Conservation (phyloP, 2,888 invertebrate genomes). For the Lepidonotus clava region DNA sequence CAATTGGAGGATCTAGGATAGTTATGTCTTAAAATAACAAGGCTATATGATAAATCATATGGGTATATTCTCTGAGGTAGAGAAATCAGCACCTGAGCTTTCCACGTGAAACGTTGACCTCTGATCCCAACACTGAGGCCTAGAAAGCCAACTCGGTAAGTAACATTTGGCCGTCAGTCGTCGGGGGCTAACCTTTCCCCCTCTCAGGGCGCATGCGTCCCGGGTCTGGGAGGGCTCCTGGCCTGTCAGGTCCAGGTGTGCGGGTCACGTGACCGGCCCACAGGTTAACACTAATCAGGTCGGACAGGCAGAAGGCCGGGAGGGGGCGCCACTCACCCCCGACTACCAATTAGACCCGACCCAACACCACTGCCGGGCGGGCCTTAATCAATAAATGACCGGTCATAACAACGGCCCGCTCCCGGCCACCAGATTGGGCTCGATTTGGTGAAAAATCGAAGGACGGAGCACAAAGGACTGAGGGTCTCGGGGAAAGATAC, state of each 20-base stretch:
- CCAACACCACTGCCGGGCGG: background rate
- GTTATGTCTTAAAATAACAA: too few species aligned
- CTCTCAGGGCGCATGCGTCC: too few species aligned
- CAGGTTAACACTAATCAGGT: slow-evolving; percentile 9
- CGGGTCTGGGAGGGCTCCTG: background rate
- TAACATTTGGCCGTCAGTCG: too few species aligned
- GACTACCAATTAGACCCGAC: background rate
- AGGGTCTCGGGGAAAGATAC: background rate
- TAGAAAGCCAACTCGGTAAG: too few species aligned
- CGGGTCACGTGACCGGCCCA: background rate
- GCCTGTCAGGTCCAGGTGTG: slow-evolving; percentile 37
- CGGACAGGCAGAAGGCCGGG: slow-evolving; percentile 42
- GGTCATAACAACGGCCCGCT: background rate
- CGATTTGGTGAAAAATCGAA: slow-evolving; percentile 49
- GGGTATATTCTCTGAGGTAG: too few species aligned
- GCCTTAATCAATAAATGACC: slow-evolving; percentile 38
- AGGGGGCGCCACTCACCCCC: background rate
- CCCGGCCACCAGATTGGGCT: background rate
- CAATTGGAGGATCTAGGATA: too few species aligned
- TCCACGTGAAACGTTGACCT: too few species aligned
- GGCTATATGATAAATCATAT: too few species aligned
- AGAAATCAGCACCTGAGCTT: too few species aligned
- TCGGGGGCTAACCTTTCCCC: too few species aligned
- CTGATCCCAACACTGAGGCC: too few species aligned
- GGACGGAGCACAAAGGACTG: background rate